Evolutionary conservation across 2,888 invertebrate species (phyloP).

Genomic region (Drosophila setosimentum): DNA sequence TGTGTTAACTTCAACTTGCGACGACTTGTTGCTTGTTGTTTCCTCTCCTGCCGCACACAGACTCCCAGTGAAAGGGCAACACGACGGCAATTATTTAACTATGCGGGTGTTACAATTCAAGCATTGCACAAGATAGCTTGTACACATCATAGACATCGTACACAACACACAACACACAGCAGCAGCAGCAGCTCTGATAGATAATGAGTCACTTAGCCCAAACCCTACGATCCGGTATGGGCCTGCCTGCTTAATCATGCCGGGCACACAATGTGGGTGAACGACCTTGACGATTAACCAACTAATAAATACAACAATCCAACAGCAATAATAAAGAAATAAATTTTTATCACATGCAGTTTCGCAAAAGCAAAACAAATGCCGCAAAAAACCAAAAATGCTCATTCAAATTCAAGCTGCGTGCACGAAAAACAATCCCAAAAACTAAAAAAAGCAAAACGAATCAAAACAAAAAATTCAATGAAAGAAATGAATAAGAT

Average conservation of each 20-base stretch:
- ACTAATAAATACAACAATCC: slow-evolving; percentile 62
- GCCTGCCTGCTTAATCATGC: slow-evolving; percentile 45
- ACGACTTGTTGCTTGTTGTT: slow-evolving; percentile 28
- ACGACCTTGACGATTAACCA: slow-evolving; percentile 72
- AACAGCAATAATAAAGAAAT: slow-evolving; percentile 31
- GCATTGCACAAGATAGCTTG: slow-evolving; percentile 39
- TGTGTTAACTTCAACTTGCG: background rate
- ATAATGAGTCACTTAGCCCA: slow-evolving; percentile 34
- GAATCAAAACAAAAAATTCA: slow-evolving; percentile 50
- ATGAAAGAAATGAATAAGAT: slow-evolving; percentile 19
- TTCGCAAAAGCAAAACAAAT: slow-evolving; percentile 65
- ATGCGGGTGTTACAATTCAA: slow-evolving; percentile 49
- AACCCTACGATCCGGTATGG: slow-evolving; percentile 4
- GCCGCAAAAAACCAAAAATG: slow-evolving; percentile 42
- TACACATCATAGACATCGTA: background rate
- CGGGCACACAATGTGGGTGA: slow-evolving; percentile 73
- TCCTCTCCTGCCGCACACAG: slow-evolving; percentile 41
- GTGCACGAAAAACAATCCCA: slow-evolving; percentile 32
- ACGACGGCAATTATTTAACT: slow-evolving; percentile 21
- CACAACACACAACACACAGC: background rate
- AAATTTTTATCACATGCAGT: slow-evolving; percentile 56
- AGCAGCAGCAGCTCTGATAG: background rate
- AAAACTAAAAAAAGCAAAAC: slow-evolving; percentile 49
- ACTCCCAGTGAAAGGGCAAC: slow-evolving; percentile 44
- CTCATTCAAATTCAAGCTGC: slow-evolving; percentile 57